phyloP scores from a whole-genome alignment of 2,888 invertebrate species.

The Allolobophora icterica region DNA sequence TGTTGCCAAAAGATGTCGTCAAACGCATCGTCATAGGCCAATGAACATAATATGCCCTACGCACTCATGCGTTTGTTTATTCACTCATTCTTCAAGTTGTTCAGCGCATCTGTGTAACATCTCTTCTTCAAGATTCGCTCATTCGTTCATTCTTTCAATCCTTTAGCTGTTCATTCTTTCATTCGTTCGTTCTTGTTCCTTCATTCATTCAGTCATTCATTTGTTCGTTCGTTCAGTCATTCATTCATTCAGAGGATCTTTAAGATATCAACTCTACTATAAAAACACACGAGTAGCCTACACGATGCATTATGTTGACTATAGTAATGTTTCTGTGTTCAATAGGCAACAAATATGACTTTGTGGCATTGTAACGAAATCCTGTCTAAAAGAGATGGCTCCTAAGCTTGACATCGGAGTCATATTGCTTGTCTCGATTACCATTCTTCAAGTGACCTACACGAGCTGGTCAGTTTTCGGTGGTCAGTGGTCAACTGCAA shows the following conservation, averaged over 20 bases:
- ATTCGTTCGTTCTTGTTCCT: neutral
- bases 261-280: neutral
- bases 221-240: neutral
- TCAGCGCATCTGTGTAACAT: no score
- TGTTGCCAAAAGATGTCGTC: no score
- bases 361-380: neutral
- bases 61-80: no score
- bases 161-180: neutral
- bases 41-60: no score
- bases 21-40: no score
- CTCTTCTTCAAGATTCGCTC: no score
- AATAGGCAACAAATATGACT: neutral
- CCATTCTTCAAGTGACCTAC: conserved; percentile 15
- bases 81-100: no score
- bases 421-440: conserved; percentile 18
- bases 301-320: neutral
- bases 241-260: neutral
- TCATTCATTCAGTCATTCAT: neutral
- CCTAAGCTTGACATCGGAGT: neutral
- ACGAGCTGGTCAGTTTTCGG: neutral
- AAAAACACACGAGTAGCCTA: neutral
- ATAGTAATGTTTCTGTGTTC: neutral
- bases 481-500: neutral
- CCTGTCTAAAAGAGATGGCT: neutral
- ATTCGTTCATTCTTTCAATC: no score